Evolutionary conservation across 2,888 invertebrate species (phyloP).

Genomic region (Sicus ferrugineus): DNA sequence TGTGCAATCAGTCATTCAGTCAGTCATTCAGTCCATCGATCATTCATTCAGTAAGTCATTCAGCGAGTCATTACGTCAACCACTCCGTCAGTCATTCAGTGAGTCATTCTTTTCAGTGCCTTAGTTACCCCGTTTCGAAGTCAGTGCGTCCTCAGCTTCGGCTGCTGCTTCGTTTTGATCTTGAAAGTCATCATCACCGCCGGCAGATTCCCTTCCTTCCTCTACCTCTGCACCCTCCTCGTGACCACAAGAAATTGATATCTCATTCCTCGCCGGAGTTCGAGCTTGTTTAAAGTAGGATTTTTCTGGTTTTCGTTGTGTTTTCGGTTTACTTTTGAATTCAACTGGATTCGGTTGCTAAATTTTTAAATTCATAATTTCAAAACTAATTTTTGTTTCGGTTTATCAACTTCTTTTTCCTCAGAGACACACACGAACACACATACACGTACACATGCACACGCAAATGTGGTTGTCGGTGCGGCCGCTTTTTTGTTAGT

Average conservation of each 20-base stretch:
- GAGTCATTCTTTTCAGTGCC: no score
- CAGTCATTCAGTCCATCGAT: no score
- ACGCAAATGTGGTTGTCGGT: no score
- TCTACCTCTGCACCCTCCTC: not conserved
- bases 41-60: no score
- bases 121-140: no score
- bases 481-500: no score
- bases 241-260: not conserved
- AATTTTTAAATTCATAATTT: not conserved
- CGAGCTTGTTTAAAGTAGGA: not conserved
- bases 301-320: not conserved
- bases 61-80: not conserved
- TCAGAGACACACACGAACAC: not conserved
- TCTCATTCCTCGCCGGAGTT: not conserved
- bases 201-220: not conserved
- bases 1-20: not conserved
- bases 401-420: not conserved
- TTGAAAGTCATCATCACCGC: slow-evolving; percentile 37
- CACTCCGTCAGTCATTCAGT: not conserved
- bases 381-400: not conserved
- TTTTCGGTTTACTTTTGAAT: not conserved
- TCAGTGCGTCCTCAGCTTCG: slow-evolving; percentile 38
- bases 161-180: slow-evolving; percentile 38
- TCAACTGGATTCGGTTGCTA: not conserved
- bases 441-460: not conserved